Conservation (phyloP, 2,113 vertebrate genomes). For the Burhinus oedicnemus region DNA sequence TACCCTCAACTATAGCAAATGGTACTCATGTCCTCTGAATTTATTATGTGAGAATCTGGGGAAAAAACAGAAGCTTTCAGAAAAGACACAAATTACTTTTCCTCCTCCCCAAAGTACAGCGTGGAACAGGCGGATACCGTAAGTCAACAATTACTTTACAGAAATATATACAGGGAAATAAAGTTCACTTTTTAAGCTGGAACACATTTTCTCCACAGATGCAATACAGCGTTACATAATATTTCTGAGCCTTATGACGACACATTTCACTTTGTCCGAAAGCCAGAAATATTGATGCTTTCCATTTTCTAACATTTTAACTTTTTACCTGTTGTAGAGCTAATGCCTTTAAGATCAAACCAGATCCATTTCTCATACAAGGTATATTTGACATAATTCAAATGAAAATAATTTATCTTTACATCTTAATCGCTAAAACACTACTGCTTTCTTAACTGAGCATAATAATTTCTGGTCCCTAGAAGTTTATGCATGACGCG, state of each 20-base stretch:
- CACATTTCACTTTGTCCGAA: neutral
- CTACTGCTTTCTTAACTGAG: neutral
- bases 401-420: neutral
- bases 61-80: neutral
- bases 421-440: neutral
- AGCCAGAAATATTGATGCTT: neutral
- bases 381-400: neutral
- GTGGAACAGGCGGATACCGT: neutral
- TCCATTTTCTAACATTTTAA: neutral
- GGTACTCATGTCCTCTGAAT: neutral
- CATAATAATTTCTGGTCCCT: neutral
- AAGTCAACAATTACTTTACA: neutral
- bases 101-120: neutral
- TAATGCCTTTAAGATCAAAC: neutral
- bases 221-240: neutral
- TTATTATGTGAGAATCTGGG: neutral
- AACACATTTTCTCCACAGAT: neutral
- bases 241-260: neutral
- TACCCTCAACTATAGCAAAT: neutral
- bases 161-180: neutral
- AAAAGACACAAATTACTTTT: neutral
- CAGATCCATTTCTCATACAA: neutral
- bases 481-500: fast-evolving
- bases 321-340: neutral
- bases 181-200: neutral